Conservation (phyloP, 2,888 invertebrate species). For the Metellina segmentata region DNA sequence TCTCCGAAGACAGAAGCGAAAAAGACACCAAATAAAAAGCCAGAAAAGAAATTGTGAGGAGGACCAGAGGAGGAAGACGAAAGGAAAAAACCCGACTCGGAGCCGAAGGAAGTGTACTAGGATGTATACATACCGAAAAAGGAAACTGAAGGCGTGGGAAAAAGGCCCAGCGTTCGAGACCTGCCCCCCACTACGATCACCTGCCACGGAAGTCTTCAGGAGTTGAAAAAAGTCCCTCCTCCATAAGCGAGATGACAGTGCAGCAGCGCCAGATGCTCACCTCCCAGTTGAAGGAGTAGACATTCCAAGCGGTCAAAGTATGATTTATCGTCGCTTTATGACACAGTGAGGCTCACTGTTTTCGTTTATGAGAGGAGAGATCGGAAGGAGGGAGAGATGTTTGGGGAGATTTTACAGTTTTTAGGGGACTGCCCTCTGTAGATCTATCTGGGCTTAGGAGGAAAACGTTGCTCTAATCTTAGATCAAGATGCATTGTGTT, state of each 20-base stretch:
- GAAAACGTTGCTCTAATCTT: constrained; percentile 8
- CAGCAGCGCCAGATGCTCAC: constrained; percentile 48
- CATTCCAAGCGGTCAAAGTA: constrained; percentile 69
- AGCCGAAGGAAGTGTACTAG: background rate
- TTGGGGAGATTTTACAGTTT: constrained; percentile 43
- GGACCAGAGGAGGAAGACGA: background rate
- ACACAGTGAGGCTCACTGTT: constrained; percentile 18
- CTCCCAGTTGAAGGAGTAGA: constrained; percentile 61
- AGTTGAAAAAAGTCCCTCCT: constrained; percentile 10
- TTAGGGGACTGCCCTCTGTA: constrained; percentile 25
- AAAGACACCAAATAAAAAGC: constrained; percentile 16
- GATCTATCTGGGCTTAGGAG: too few species aligned
- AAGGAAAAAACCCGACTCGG: constrained; percentile 4
- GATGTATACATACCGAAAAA: constrained; percentile 53
- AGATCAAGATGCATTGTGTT: background rate
- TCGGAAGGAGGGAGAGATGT: background rate
- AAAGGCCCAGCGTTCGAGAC: constrained; percentile 13
- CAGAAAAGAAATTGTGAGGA: background rate
- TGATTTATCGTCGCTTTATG: constrained; percentile 60
- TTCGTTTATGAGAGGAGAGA: background rate
- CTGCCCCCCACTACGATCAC: constrained; percentile 71
- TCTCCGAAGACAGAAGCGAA: constrained; percentile 5
- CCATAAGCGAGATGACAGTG: constrained; percentile 7
- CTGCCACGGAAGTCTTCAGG: constrained; percentile 69
- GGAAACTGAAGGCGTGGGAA: constrained; percentile 75